Base-by-base conservation (phyloP, 37 sponge, comb jelly and placozoan species). In the Petrosia ficiformis region DNA sequence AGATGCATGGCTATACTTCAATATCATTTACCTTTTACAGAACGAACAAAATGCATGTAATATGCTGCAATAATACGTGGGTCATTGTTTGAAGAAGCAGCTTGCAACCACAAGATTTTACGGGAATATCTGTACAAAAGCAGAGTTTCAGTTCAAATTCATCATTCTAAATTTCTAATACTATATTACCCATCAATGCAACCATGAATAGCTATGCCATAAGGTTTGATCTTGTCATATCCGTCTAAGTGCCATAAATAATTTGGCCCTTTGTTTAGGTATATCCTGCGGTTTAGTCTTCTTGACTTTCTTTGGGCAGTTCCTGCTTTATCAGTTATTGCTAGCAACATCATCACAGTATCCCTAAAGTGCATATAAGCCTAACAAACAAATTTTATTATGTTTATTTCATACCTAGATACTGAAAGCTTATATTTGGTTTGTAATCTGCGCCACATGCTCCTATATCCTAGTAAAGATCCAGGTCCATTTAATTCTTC, bases 171-270 rank as follows among this genome's bases (percentile, higher is more conserved):
- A 44, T 32, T 4, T 24, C 57, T n/a, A 52, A 16, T 16, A n/a
- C 16, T 44, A 4, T 1, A 35, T 11, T 74, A 75, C 77, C 77
- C 77, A 68, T 75, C 77, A 58, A 76, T 82, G 48, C 84, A 82
- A 11, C 77, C 77, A 76, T 76, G 70, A 30, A 82, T 66, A 2
- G 48, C 16, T 10, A 76, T 33, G 5, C 84, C 84, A 68, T 65
- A 82, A 19, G 70, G 84, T 2, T 42, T 67, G 2, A 82, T 57
- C 54, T 82, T 82, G 42, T 82, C 84, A 34, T 76, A 76, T 0
- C 84, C 84, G 38, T 82, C 84, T 4, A 29, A 37, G 48, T 82
- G 84, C 84, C 84, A 82, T 2, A 76, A 16, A 67, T 24, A 67
- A 52, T 82, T 82, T 56, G 84, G 84, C 4, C 84, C 84, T 31